Evolutionary conservation across 2,113 vertebrate species (phyloP), one percentile per base, ranked within the genome.

Genomic region (Motacilla tschutschensis): DNA sequence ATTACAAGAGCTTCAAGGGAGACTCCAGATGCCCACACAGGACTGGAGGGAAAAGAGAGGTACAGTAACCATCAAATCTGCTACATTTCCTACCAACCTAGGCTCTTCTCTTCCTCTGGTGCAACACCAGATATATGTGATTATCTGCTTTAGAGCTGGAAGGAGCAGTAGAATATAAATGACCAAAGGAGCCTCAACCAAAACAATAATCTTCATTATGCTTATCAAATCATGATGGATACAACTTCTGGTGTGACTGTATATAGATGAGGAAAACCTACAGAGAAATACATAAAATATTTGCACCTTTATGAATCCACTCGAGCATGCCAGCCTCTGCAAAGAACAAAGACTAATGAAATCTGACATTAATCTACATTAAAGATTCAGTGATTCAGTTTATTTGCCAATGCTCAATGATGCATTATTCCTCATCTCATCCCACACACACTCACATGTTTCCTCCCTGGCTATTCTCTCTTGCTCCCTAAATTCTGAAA

Each of bases 281-380:
- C 75, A 88, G 4, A 88, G 72, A 82, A 79, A 82, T 57, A 78
- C 5, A n/a, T 53, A 36, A 69, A 78, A 82, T 48, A 66, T 8
- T 20, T 74, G 44, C 38, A 73, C 57, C 57, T 82, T 71, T 55
- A 41, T n/a, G 48, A 80, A 91, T 79, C 44, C 43, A 71, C 25
- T 67, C 41, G 21, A 71, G 79, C 74, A 90, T 8, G 3, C 0
- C 0, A 79, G 71, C 53, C 51, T 55, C 79, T 71, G 64, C 64
- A 79, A 91, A 91, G 92, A 94, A 95, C 87, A 93, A 95, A 94
- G 93, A 92, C 88, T 92, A 94, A 94, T 94, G 92, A 95, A 93
- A 95, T 88, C 87, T 94, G 92, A 91, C 92, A 93, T 92, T 92
- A 91, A 92, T 87, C 88, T 91, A 83, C 87, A 92, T 93, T 91